Conservation (phyloP, 2,113 vertebrate genomes). For the Varanus salvator region DNA sequence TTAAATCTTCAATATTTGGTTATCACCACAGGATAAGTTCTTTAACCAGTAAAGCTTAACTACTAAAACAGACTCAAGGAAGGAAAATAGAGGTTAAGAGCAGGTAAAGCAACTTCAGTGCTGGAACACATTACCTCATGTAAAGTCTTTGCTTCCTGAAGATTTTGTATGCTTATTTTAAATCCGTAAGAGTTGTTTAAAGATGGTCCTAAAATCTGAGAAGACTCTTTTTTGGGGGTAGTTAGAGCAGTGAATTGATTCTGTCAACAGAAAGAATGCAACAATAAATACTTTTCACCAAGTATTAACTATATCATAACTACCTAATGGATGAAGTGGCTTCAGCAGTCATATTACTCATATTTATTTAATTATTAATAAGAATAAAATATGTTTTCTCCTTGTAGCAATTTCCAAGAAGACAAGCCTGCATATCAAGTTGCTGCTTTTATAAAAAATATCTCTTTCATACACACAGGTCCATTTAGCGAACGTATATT, state of each 20-base stretch:
- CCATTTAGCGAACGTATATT: no score
- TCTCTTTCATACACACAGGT: background rate
- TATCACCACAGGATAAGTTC: background rate
- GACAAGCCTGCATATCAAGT: background rate
- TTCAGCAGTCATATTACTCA: constrained; percentile 65
- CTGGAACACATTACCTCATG: constrained; percentile 86
- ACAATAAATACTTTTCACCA: background rate
- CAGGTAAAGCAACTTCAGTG: background rate
- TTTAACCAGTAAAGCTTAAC: background rate
- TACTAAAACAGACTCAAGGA: background rate
- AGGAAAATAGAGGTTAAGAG: constrained; percentile 15
- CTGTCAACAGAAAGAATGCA: constrained; percentile 68
- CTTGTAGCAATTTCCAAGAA: background rate
- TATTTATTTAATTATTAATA: constrained; percentile 50
- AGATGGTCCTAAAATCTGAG: constrained; percentile 95
- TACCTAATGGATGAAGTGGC: constrained; percentile 29
- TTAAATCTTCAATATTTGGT: background rate
- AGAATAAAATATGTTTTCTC: background rate
- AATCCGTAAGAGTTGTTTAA: constrained; percentile 96
- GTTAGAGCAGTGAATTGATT: constrained; percentile 90
- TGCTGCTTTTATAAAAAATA: background rate
- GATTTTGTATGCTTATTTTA: constrained; percentile 95
- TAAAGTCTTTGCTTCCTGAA: constrained; percentile 95
- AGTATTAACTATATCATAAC: background rate
- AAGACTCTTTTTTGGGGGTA: constrained; percentile 88